Evolutionary conservation across 2,888 invertebrate genomes (phyloP), one percentile per base, ranked within the genome.

Genomic region (Aphrophora alni): DNA sequence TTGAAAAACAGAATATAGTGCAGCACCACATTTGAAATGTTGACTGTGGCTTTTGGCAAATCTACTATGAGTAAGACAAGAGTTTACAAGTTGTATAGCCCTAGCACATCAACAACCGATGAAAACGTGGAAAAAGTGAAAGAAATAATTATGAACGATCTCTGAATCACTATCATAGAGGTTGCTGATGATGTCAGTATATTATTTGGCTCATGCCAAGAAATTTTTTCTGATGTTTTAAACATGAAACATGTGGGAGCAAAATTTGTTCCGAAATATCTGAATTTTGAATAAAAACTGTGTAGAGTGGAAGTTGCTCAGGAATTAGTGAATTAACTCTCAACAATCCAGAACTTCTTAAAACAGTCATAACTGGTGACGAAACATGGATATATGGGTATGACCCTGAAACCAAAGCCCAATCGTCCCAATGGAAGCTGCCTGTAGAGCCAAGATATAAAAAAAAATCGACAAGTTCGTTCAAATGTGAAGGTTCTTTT

Each of bases 91-190:
- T 2, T 21, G 59, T 33, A 8, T 33, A 5, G 59, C 59, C 59
- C 21, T 21, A 59, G 59, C 59, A 59, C 59, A 59, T 59, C 59
- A 59, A 59, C 59, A 59, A 59, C 59, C n/a, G 21, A 59, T 59
- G 59, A 59, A 59, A 59, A 59, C 59, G 59, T 59, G 21, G 59
- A 59, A 59, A 59, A 59, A 59, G 59, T 59, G 59, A 21, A 59
- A 59, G 59, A n/a, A 21, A 59, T 59, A 5, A 21, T 59, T 59
- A 59, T 59, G 59, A 59, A 59, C 21, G 10, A 59, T 59, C 59
- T n/a, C 59, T 14, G 59, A 59, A 21, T 59, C 59, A 59, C 59
- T 21, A 59, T 59, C 21, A 59, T 1, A 59, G 59, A 59, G 10
- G 59, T 21, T 14, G 59, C 59, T 59, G 59, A 59, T 59, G 59